Conservation (phyloP, 2,797 vertebrate species). For the Synanceia verrucosa region DNA sequence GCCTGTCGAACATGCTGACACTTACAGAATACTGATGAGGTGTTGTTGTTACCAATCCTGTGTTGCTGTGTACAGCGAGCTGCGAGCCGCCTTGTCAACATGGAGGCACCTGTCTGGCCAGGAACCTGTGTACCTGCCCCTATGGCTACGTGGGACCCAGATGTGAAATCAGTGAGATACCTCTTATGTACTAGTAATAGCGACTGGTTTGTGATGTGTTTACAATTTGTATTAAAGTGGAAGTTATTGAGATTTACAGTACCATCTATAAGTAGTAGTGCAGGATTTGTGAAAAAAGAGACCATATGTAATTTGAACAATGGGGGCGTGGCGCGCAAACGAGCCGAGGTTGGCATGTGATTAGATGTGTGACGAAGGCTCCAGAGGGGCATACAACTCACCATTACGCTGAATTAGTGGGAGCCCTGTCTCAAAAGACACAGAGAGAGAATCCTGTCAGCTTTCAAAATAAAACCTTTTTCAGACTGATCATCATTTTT, state of each 20-base stretch:
- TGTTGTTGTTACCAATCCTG: neutral
- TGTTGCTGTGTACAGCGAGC: conserved; percentile 73
- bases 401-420: too few species aligned
- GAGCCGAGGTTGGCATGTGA: too few species aligned
- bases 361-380: too few species aligned
- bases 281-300: too few species aligned
- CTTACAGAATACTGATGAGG: neutral
- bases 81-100: conserved; percentile 89
- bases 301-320: too few species aligned
- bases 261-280: neutral
- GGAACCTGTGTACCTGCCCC: conserved; percentile 90
- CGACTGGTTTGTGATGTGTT: neutral
- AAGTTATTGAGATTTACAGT: neutral
- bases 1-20: neutral
- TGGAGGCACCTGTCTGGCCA: conserved; percentile 86
- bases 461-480: too few species aligned
- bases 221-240: neutral
- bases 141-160: conserved; percentile 93
- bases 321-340: too few species aligned
- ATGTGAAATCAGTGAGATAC: conserved; percentile 91
- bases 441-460: too few species aligned
- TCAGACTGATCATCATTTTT: too few species aligned
- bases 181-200: neutral
- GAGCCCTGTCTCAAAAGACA: too few species aligned
- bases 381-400: too few species aligned